Conservation (phyloP, 2,113 vertebrate species). For the Paratilapia polleni region DNA sequence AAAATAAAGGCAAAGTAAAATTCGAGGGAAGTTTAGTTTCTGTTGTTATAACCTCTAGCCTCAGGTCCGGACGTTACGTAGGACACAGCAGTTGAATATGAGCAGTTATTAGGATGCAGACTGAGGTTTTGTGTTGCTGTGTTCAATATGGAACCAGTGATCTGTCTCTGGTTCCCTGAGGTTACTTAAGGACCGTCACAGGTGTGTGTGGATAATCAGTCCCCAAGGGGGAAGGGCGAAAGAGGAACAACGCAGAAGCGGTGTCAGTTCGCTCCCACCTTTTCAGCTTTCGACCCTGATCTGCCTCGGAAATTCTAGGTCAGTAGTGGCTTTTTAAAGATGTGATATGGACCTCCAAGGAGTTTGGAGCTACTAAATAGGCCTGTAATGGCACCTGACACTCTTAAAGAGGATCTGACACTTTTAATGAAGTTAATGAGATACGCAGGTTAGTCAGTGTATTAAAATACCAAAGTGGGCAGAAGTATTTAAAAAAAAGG, state of each 20-base stretch:
- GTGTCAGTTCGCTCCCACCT: conserved; percentile 35
- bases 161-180: conserved; percentile 30
- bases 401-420: conserved; percentile 24
- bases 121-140: conserved; percentile 38
- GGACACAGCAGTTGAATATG: not conserved
- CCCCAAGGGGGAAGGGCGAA: conserved; percentile 14
- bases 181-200: conserved; percentile 22
- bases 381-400: conserved; percentile 12
- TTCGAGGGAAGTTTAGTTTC: not conserved
- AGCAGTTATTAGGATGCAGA: not conserved
- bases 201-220: conserved; percentile 52
- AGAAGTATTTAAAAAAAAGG: not conserved
- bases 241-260: conserved; percentile 29
- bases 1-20: not conserved
- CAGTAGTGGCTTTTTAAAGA: conserved; percentile 69
- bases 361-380: conserved; percentile 45
- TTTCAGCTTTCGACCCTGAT: conserved; percentile 35
- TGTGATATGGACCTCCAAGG: conserved; percentile 45
- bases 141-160: conserved; percentile 27
- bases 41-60: not conserved
- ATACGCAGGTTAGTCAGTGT: not conserved
- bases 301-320: conserved; percentile 57
- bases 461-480: not conserved
- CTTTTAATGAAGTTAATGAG: conserved; percentile 8
- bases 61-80: not conserved